These are phyloP conservation scores for Trididemnum miniatum DNA, from an alignment of 23 tunicate genomes.

Conservation along the genomic window DNA sequence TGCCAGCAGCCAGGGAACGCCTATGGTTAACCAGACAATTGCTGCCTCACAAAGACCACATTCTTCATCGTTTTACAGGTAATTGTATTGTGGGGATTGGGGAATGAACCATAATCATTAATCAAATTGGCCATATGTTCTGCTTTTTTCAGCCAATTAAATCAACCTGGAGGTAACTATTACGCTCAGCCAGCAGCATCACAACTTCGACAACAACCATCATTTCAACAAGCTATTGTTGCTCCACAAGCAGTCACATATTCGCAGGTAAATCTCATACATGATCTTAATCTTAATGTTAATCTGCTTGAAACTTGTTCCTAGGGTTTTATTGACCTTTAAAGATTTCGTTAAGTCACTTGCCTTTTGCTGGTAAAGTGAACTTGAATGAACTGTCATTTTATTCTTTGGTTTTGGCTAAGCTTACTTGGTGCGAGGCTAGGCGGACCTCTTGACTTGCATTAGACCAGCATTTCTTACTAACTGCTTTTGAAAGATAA, in stretches of 20 bases:
- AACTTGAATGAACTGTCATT: no score
- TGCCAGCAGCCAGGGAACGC: slow-evolving; percentile 23
- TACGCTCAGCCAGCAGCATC: slow-evolving; percentile 50
- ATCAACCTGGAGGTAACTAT: slow-evolving; percentile 50
- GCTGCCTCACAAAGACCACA: slow-evolving; percentile 45
- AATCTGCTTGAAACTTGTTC: no score
- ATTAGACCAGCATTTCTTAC: no score
- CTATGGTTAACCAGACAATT: slow-evolving; percentile 37
- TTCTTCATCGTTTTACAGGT: slow-evolving; percentile 58
- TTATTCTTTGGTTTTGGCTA: no score
- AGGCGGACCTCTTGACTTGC: no score
- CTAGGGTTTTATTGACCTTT: no score
- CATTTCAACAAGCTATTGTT: slow-evolving; percentile 55
- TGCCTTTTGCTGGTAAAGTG: no score
- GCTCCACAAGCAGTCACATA: slow-evolving; percentile 26
- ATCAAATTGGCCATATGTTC: not conserved
- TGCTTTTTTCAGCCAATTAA: slow-evolving; percentile 34
- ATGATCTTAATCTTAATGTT: no score
- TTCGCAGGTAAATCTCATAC: slow-evolving; percentile 52
- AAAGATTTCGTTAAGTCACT: no score
- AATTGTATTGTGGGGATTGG: not conserved
- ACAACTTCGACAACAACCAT: slow-evolving; percentile 53
- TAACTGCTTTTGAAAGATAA: no score
- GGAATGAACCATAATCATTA: no score
- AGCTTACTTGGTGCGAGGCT: no score